Percentiles rank a stretch among this genome's conserved stretches.
phyloP scores from a whole-genome alignment of 2,888 invertebrate species.

The Belgica antarctica region DNA sequence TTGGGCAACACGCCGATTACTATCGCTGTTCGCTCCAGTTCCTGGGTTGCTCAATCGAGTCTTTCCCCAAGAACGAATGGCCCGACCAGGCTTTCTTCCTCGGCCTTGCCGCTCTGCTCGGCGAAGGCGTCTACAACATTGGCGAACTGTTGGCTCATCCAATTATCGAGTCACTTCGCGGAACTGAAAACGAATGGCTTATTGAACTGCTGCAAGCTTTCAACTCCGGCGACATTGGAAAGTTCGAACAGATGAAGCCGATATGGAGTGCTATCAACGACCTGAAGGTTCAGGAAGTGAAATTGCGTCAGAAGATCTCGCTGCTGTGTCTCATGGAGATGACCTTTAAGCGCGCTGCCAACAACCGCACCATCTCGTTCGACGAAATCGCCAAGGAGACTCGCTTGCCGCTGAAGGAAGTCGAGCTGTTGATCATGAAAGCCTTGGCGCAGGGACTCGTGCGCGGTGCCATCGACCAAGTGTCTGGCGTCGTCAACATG shows the following conservation, averaged over 20 bases:
- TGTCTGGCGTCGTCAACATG: constrained; percentile 65
- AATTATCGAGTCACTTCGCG: constrained; percentile 78
- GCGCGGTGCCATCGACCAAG: constrained; percentile 93
- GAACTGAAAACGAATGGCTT: constrained; percentile 83
- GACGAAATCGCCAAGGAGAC: constrained; percentile 86
- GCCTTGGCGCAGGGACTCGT: constrained; percentile 92
- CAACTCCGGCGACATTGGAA: constrained; percentile 77
- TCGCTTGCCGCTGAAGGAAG: constrained; percentile 76
- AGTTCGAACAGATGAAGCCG: constrained; percentile 70
- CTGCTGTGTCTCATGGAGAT: constrained; percentile 97
- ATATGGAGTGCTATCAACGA: constrained; percentile 80
- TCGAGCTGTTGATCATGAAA: constrained; percentile 96
- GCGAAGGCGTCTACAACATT: constrained; percentile 93
- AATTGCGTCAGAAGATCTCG: constrained; percentile 88
- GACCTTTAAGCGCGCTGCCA: constrained; percentile 92
- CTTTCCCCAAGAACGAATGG: constrained; percentile 65
- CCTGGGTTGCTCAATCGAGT: constrained; percentile 70
- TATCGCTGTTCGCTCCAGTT: constrained; percentile 90
- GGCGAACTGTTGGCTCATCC: constrained; percentile 97
- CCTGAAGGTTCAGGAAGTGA: constrained; percentile 74
- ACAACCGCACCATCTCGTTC: constrained; percentile 82
- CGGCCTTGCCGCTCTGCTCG: constrained; percentile 89
- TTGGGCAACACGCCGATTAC: constrained; percentile 88
- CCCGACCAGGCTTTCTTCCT: constrained; percentile 83
- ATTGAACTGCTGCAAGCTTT: constrained; percentile 82